These are phyloP conservation scores for Pilophorus perplexus DNA, from an alignment of 2,888 invertebrate genomes.

Conservation along the genomic window DNA sequence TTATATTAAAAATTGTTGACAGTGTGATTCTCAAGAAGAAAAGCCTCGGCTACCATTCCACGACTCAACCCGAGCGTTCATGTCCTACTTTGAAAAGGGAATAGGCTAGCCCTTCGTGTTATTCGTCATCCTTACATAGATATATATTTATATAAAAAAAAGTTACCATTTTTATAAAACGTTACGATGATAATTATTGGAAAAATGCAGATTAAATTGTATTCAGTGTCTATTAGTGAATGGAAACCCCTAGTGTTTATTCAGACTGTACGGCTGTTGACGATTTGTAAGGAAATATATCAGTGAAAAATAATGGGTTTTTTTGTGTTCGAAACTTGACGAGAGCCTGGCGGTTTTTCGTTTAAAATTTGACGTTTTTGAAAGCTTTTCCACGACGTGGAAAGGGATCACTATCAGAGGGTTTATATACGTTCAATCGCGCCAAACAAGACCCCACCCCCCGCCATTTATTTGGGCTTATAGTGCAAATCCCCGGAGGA, in stretches of 20 bases:
- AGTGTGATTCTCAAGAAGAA: conserved; percentile 23
- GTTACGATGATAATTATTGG: conserved; percentile 22
- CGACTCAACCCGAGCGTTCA: conserved; percentile 15
- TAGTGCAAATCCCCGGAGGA: too few relatives aligned
- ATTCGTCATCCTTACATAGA: conserved; percentile 35
- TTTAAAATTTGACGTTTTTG: too few relatives aligned
- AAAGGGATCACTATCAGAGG: too few relatives aligned
- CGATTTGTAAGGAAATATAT: conserved; percentile 37
- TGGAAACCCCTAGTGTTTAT: conserved; percentile 29
- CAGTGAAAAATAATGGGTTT: conserved; percentile 25
- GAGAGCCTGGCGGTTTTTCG: too few relatives aligned
- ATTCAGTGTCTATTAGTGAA: conserved; percentile 38
- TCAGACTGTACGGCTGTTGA: conserved; percentile 42
- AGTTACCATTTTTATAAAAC: conserved; percentile 40
- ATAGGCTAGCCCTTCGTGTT: conserved; percentile 36
- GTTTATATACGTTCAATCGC: too few relatives aligned
- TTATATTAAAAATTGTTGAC: conserved; percentile 34
- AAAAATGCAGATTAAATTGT: conserved; percentile 16
- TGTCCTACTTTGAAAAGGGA: conserved; percentile 6
- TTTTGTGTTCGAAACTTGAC: too few relatives aligned
- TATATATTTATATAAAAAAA: conserved; percentile 39
- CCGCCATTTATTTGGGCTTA: too few relatives aligned
- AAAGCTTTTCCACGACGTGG: too few relatives aligned
- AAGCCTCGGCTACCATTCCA: conserved; percentile 20
- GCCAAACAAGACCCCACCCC: too few relatives aligned